phyloP scores from a whole-genome alignment of 2,797 vertebrate species.

The Silurus lanzhouensis region DNA sequence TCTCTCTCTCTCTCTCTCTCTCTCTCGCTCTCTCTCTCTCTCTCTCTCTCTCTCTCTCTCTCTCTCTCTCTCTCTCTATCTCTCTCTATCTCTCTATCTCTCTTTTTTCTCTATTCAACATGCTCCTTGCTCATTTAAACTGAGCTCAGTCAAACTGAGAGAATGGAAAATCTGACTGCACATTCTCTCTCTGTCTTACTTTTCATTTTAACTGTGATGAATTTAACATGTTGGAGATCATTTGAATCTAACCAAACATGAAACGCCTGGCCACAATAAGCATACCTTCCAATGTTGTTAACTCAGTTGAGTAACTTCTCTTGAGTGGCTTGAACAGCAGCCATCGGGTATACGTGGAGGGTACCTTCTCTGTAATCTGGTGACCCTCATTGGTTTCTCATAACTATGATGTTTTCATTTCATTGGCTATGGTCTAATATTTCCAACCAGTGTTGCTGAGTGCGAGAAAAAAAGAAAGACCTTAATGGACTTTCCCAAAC shows the following conservation, averaged over 20 bases:
- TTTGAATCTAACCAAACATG: conserved; percentile 67
- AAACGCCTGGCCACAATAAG: conserved; percentile 58
- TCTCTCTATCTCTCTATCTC: conserved; percentile 28
- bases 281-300: conserved; percentile 63
- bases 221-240: conserved; percentile 69
- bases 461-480: conserved; percentile 35
- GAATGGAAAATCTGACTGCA: conserved; percentile 71
- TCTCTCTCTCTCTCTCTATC: conserved; percentile 32
- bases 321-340: conserved; percentile 50
- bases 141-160: conserved; percentile 67
- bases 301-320: conserved; percentile 58
- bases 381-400: conserved; percentile 30
- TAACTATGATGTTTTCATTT: conserved; percentile 59
- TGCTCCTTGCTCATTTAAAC: conserved; percentile 60
- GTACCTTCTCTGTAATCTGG: conserved; percentile 53
- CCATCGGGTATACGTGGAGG: conserved; percentile 55
- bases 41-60: conserved; percentile 30
- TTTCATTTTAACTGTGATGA: conserved; percentile 67
- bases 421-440: conserved; percentile 45
- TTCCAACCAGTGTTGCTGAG: conserved; percentile 45
- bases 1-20: conserved; percentile 32
- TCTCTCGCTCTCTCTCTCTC: conserved; percentile 35
- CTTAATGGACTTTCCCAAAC: conserved; percentile 9
- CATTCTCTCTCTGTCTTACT: conserved; percentile 53
- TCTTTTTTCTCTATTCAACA: conserved; percentile 37